Evolutionary conservation across 37 sponge, comb jelly and placozoan species (phyloP), one percentile per base, ranked within the genome.

Genomic region (Spongia lamella): DNA sequence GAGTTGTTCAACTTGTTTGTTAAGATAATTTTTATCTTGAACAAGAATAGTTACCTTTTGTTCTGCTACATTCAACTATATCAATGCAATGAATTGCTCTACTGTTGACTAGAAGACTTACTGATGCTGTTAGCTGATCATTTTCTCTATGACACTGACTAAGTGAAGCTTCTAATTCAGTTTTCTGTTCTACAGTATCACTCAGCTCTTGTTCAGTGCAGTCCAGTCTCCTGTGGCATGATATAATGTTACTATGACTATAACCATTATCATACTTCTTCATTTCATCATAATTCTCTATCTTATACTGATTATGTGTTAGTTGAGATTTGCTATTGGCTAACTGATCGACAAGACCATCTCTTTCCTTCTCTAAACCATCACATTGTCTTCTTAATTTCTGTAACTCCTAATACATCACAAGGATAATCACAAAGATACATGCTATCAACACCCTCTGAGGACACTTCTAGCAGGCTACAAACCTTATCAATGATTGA

Each of bases 1-100:
- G 53, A 82, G 55, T 27, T 88, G 89, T 15, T 38, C 34, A 38
- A 80, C 63, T 39, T 94, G 93, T 32, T 73, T 75, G 17, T 58
- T 54, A 20, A 94, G 82, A 38, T 91, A 94, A 25, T 88, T 86
- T 49, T 94, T 94, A 75, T 94, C 95, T 51, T 94, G 95, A 2
- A 53, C 43, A 16, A 92, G 80, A 2, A 94, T 70, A 1, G 83
- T 52, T 25, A 76, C 56, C 9, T 62, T 63, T 54, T 94, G 95
- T 33, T 56, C 47, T 43, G 9, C 9, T 9, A 43, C 47, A 43
- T 9, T 43, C 47, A 43, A 43, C 47, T 43, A 43, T 9, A 43
- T n/a, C n/a, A n/a, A n/a, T n/a, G n/a, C n/a, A n/a, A n/a, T n/a
- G n/a, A n/a, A n/a, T n/a, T n/a, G n/a, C n/a, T n/a, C n/a, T n/a